A percentile compares a stretch with the other conserved stretches of the same genome.
phyloP scores from a whole-genome alignment of 2,797 vertebrate species.

The Amniataba percoides region DNA sequence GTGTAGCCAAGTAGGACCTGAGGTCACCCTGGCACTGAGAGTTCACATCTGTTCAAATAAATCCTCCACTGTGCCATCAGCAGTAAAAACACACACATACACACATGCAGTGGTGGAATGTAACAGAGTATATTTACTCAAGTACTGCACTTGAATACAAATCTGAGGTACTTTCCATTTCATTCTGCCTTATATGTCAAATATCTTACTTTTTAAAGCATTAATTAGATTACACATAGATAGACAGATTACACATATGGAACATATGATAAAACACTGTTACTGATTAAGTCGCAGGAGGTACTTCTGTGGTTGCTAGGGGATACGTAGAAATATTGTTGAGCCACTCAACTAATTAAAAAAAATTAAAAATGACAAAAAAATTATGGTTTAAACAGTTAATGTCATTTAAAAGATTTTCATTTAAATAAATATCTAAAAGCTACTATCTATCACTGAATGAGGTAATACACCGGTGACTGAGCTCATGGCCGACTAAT shows the following conservation, averaged over 20 bases:
- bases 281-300: background rate
- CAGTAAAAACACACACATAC: conserved; percentile 63
- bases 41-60: conserved; percentile 87
- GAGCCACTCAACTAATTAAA: background rate
- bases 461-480: no score
- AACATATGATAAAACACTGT: background rate
- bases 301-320: background rate
- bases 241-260: background rate
- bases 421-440: no score
- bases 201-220: background rate
- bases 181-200: background rate
- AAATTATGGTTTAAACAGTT: no score
- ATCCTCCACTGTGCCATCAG: conserved; percentile 79
- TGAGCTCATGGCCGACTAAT: no score
- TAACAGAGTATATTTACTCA: conserved; percentile 16
- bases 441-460: no score
- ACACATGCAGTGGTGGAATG: conserved; percentile 7
- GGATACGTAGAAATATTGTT: background rate
- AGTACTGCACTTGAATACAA: conserved; percentile 3
- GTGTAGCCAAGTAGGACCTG: conserved; percentile 77
- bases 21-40: conserved; percentile 77
- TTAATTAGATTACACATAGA: no score
- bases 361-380: background rate
- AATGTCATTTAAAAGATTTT: no score
- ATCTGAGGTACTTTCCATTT: background rate